Evolutionary conservation across 2,113 vertebrate species (phyloP), one percentile per base, ranked within the genome.

Genomic region (Lagenorhynchus albirostris): DNA sequence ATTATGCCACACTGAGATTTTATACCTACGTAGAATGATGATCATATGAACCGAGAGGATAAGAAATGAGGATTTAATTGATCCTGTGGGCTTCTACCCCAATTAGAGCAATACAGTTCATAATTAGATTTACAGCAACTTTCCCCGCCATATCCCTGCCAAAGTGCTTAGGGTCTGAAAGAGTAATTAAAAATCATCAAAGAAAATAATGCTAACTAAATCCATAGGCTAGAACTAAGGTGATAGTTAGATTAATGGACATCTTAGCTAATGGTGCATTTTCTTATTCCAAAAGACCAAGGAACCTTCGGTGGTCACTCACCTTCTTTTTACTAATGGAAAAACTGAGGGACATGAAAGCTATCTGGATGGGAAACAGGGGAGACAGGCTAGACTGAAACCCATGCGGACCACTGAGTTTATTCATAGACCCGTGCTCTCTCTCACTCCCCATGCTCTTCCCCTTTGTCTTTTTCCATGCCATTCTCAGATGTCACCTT

Each of bases 191-290:
- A 92, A 79, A 68, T 68, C 53, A 96, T 95, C 47, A 50, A 50
- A 76, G 85, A 71, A 96, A 94, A 85, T 77, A 84, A 70, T 95
- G 83, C 44, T 89, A 93, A 81, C 92, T 83, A 92, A 97, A 94
- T 58, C 17, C 13, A 58, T 77, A 89, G 67, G 33, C 33, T 87
- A 55, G 79, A 84, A 55, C 47, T 71, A 67, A 8, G 33, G 68
- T 38, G 10, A 55, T 89, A 21, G 36, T 44, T 88, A 96, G 50
- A 96, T 87, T 80, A 80, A 63, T 63, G 36, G 36, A 87, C 62
- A 85, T 95, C 31, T 68, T 55, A 80, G 80, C 67, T 77, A 80
- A 80, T 83, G n/a, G 15, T 62, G 70, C 15, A 88, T 87, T 65
- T 47, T 23, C 38, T 89, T 81, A 65, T 88, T 93, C 33, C 53